A percentile compares a stretch with the other conserved stretches of the same genome.
phyloP scores from a whole-genome alignment of 2,888 invertebrate species.

The Omphaloscelis lunosa region DNA sequence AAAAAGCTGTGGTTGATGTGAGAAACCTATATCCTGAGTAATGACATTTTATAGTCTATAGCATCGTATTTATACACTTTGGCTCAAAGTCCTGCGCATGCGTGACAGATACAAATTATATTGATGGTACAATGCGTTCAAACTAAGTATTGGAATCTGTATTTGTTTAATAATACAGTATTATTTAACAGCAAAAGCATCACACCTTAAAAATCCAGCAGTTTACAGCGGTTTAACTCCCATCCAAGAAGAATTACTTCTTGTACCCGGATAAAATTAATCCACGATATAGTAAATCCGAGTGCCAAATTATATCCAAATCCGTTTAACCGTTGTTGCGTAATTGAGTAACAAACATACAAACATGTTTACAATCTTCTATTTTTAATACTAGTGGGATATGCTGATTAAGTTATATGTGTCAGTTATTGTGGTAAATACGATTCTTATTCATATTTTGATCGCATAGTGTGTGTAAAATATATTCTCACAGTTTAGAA shows the following conservation, averaged over 20 bases:
- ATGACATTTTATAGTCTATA: background rate
- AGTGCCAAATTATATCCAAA: slow-evolving; percentile 9
- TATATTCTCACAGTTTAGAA: background rate
- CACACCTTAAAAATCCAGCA: no score
- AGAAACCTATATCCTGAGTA: background rate
- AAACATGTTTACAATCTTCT: background rate
- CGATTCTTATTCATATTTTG: slow-evolving; percentile 7
- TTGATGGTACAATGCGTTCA: background rate
- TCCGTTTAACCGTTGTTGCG: background rate
- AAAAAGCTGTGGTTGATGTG: background rate
- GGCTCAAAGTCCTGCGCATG: background rate
- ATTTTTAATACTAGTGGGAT: background rate
- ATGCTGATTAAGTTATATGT: no score
- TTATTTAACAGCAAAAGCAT: background rate
- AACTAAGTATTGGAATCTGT: slow-evolving; percentile 12
- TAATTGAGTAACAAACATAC: background rate
- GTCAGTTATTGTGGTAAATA: no score
- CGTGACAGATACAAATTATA: background rate
- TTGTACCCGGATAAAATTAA: background rate
- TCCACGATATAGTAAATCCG: background rate
- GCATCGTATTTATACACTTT: slow-evolving; percentile 5
- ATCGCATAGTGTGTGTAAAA: slow-evolving; percentile 7
- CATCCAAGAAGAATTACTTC: background rate
- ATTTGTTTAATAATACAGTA: background rate
- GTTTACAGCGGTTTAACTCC: background rate